Percentiles rank a stretch among this genome's conserved stretches.
phyloP scores from a whole-genome alignment of 2,888 invertebrate species.

The Patella depressa region DNA sequence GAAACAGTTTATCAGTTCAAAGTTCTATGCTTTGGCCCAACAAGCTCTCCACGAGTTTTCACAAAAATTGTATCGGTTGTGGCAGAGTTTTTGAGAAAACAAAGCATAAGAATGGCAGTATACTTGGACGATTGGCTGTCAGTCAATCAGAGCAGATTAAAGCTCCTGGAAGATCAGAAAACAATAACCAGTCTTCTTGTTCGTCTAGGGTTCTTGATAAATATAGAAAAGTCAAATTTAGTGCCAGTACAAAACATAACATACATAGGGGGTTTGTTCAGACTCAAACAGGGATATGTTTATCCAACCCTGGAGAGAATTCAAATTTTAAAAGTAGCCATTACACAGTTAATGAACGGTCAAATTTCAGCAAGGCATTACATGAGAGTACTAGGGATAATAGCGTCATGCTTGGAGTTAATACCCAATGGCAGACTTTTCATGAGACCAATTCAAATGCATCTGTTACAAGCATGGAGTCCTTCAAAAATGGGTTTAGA shows the following conservation, averaged over 20 bases:
- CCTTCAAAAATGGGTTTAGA: neutral
- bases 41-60: slow-evolving; percentile 29
- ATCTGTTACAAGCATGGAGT: too few relatives aligned
- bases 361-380: slow-evolving; percentile 17
- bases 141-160: slow-evolving; percentile 24
- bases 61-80: too few relatives aligned
- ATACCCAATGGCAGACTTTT: slow-evolving; percentile 23
- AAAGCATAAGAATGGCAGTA: slow-evolving; percentile 27
- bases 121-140: slow-evolving; percentile 35
- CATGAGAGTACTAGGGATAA: neutral
- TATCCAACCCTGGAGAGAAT: too few relatives aligned
- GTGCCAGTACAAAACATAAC: neutral
- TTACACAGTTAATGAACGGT: too few relatives aligned
- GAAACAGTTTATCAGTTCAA: too few relatives aligned
- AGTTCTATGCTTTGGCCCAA: too few relatives aligned
- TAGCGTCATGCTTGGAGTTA: slow-evolving; percentile 10
- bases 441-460: slow-evolving; percentile 12
- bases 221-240: slow-evolving; percentile 32
- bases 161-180: slow-evolving; percentile 25
- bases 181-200: slow-evolving; percentile 20
- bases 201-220: slow-evolving; percentile 35
- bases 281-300: too few relatives aligned
- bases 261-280: too few relatives aligned
- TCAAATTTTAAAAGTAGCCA: too few relatives aligned
- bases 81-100: slow-evolving; percentile 30